phyloP scores from a whole-genome alignment of 1,140 invertebrate species.

The Trypoxylus dichotomus region DNA sequence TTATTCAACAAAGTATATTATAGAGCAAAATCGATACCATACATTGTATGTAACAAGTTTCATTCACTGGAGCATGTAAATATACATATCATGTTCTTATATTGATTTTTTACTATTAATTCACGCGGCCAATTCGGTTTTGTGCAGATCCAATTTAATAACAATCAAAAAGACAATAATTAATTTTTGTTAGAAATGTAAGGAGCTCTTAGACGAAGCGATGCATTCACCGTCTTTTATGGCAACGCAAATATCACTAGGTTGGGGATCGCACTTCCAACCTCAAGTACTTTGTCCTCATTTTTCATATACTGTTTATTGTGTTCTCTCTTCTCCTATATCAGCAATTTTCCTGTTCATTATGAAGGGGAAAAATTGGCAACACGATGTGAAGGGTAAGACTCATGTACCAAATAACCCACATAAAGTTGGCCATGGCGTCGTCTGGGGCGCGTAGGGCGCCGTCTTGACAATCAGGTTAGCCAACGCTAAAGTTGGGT shows the following conservation, averaged over 20 bases:
- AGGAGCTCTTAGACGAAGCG: neutral
- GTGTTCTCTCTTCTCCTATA: slow-evolving; percentile 7
- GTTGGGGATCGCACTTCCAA: neutral
- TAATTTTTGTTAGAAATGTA: neutral
- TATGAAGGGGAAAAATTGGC: slow-evolving; percentile 22
- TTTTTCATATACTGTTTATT: slow-evolving; percentile 21
- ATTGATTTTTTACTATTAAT: neutral
- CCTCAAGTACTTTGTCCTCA: slow-evolving; percentile 14
- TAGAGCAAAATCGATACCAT: neutral
- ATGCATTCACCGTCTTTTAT: neutral
- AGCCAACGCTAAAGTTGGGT: neutral
- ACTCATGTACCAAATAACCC: slow-evolving; percentile 11
- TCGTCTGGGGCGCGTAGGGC: slow-evolving; percentile 27
- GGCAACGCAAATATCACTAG: neutral
- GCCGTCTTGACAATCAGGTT: slow-evolving; percentile 29
- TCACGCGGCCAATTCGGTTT: neutral
- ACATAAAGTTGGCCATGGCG: slow-evolving; percentile 29
- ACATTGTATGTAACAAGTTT: neutral
- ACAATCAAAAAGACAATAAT: slow-evolving; percentile 15
- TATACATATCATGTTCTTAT: neutral
- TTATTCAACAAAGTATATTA: neutral
- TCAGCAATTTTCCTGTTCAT: slow-evolving; percentile 21
- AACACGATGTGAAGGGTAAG: slow-evolving; percentile 9
- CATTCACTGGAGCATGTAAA: neutral
- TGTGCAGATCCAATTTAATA: neutral